phyloP scores from a whole-genome alignment of 2,113 vertebrate species.

The Speoplatyrhinus poulsoni region DNA sequence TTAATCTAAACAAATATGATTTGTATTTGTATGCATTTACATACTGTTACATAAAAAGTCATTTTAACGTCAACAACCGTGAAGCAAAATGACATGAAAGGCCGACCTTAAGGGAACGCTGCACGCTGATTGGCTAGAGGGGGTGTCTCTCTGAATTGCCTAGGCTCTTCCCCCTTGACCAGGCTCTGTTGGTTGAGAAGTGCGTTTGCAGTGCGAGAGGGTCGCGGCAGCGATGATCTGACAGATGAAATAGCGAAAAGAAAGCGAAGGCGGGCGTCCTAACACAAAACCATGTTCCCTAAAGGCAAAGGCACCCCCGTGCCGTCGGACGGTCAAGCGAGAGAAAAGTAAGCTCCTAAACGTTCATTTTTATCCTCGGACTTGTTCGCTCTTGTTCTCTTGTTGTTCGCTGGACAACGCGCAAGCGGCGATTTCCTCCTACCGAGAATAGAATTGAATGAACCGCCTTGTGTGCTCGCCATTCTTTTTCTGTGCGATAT shows the following conservation, averaged over 20 bases:
- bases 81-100: neutral
- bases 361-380: constrained; percentile 46
- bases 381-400: constrained; percentile 50
- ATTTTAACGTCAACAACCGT: neutral
- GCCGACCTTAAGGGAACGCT: constrained; percentile 39
- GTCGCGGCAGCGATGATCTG: constrained; percentile 86
- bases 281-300: constrained; percentile 86
- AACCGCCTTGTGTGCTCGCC: constrained; percentile 76
- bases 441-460: constrained; percentile 73
- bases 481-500: constrained; percentile 54
- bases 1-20: no score
- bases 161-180: constrained; percentile 73
- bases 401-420: constrained; percentile 70
- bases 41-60: no score
- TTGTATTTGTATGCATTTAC: no score
- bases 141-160: constrained; percentile 58
- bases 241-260: constrained; percentile 85
- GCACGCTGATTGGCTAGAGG: constrained; percentile 54
- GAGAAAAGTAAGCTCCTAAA: constrained; percentile 25
- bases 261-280: constrained; percentile 74
- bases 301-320: constrained; percentile 96
- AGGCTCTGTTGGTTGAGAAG: constrained; percentile 87
- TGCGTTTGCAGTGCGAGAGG: constrained; percentile 84
- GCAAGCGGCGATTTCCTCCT: constrained; percentile 68
- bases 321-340: constrained; percentile 88